Conservation (phyloP, 2,797 vertebrate species). For the Cyprinodon diabolis region DNA sequence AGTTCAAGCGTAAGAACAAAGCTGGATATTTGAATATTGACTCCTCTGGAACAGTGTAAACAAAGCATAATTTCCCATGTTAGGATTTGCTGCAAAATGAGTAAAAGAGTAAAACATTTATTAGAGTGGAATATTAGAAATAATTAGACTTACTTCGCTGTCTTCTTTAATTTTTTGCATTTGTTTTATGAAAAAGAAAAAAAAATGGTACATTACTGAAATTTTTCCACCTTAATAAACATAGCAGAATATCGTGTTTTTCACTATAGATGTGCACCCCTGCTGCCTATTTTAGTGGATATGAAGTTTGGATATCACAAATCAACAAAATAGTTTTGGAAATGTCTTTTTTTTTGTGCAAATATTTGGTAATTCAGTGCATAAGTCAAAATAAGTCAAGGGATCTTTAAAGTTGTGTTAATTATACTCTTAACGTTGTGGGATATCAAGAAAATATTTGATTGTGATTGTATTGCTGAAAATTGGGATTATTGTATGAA, state of each 20-base stretch:
- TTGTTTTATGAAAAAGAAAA: background rate
- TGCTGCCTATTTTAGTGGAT: background rate
- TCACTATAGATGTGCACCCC: background rate
- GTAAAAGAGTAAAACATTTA: constrained; percentile 7
- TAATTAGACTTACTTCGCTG: constrained; percentile 6
- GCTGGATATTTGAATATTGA: background rate
- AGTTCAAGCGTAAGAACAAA: constrained; percentile 16
- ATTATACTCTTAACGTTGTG: background rate
- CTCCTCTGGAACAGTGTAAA: constrained; percentile 4
- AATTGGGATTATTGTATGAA: background rate
- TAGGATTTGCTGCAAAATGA: background rate
- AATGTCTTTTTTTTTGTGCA: background rate
- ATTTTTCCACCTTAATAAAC: background rate
- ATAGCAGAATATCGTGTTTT: background rate
- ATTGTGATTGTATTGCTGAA: background rate
- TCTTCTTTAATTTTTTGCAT: constrained; percentile 6
- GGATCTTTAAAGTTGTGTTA: background rate
- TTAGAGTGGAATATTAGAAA: constrained; percentile 3
- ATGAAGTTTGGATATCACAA: background rate
- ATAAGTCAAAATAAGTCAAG: background rate
- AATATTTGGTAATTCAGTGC: background rate
- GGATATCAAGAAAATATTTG: background rate
- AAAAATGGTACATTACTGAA: background rate
- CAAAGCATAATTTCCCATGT: background rate
- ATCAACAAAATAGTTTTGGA: background rate